These are phyloP conservation scores for Heterodera carotae DNA, from an alignment of 1,140 invertebrate genomes.

Conservation along the genomic window DNA sequence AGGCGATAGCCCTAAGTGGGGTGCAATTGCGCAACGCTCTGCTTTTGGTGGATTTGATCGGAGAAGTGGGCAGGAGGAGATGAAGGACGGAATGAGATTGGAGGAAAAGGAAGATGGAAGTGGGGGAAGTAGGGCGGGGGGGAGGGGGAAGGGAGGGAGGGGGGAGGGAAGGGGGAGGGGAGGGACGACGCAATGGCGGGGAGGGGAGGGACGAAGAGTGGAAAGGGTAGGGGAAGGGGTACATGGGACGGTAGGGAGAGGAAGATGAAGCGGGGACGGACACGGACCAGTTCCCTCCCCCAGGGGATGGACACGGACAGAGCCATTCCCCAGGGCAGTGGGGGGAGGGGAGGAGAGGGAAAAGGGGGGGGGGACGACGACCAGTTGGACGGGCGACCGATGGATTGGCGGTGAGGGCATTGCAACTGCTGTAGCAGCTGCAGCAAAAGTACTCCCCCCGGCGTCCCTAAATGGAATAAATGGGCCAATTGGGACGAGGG, in stretches of 20 bases:
- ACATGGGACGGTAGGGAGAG: too few species aligned
- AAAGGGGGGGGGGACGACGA: neutral
- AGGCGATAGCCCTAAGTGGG: neutral
- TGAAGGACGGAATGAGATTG: constrained; percentile 3
- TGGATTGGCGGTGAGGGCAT: neutral
- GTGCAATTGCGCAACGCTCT: neutral
- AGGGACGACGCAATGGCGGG: neutral
- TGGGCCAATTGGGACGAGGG: neutral
- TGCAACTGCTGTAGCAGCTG: neutral
- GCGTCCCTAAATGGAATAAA: neutral
- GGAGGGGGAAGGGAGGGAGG: neutral
- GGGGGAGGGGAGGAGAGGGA: too few species aligned
- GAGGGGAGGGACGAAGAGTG: neutral
- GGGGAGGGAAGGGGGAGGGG: neutral
- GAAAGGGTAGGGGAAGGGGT: neutral
- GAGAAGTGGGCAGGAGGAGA: neutral
- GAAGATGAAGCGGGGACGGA: neutral
- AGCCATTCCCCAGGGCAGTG: neutral
- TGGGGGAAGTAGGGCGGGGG: neutral
- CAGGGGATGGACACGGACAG: neutral
- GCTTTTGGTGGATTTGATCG: neutral
- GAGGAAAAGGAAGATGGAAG: neutral
- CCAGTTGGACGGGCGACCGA: neutral
- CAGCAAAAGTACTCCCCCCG: neutral
- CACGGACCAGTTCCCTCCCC: neutral